Evolutionary conservation across 2,797 vertebrate species (phyloP).

Genomic region (Myiotriccus ornatus): DNA sequence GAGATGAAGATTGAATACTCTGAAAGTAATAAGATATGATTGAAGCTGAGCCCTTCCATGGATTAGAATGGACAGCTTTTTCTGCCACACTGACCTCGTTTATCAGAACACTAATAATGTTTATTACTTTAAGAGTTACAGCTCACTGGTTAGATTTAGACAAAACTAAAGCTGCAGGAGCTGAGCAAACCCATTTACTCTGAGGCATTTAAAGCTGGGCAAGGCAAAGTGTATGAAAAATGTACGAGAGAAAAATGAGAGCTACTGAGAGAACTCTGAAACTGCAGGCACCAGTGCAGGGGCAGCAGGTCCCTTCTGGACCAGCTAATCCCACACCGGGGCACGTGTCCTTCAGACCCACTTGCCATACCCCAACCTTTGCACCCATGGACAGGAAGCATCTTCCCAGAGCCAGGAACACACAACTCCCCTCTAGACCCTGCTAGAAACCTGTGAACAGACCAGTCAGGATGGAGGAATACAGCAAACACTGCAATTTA

Average conservation of each 20-base stretch:
- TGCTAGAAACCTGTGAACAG: not conserved
- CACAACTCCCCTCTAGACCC: accelerated
- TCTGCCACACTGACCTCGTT: slow-evolving; percentile 25
- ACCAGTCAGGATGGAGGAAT: not conserved
- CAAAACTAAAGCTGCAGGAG: not conserved
- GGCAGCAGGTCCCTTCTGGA: not conserved
- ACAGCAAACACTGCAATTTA: not conserved
- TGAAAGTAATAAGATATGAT: slow-evolving; percentile 33
- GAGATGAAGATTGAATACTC: slow-evolving; percentile 38
- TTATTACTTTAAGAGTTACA: slow-evolving; percentile 36
- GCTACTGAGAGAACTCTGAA: not conserved
- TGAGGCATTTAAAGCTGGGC: not conserved
- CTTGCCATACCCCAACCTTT: not conserved
- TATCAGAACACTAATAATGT: slow-evolving; percentile 36
- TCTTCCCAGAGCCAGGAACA: not conserved
- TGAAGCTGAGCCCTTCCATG: slow-evolving; percentile 16
- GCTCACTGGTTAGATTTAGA: not conserved
- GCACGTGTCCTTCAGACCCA: accelerated
- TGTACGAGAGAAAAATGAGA: not conserved
- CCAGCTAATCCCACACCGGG: not conserved
- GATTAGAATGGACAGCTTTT: not conserved
- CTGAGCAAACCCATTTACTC: not conserved
- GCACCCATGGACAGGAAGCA: not conserved
- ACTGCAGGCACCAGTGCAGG: not conserved
- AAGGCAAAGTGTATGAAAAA: not conserved